Base-by-base conservation (phyloP, 2,888 invertebrate genomes). In the Diarsia rubi region DNA sequence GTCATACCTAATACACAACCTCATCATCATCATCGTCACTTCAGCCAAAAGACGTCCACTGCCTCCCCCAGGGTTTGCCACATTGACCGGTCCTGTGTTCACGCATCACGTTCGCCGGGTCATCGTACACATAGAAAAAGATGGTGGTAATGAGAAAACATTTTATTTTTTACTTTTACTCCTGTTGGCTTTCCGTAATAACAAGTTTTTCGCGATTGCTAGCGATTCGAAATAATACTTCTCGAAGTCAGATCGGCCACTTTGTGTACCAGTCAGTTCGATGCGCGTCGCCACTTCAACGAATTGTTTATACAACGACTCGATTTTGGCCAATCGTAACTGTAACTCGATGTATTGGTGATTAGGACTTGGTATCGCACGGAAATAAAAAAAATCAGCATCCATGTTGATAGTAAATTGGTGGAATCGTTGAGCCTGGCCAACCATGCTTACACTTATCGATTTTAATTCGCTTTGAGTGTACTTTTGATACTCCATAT, bases 401-500 rank as follows among this genome's bases (percentile, higher is more conserved):
- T n/a, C n/a, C n/a, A n/a, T n/a, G n/a, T n/a, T n/a, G n/a, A n/a
- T 37, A 37, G 37, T 6, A 27, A 57, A 57, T 2, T 8, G 8
- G 3, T 0, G 0, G 27, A 57, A 57, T 27, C 8, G 27, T 1
- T 1, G 0, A 16, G 27, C 27, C 16, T 27, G 57, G 1, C 8
- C 8, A 8, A 16, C 2, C 3, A 57, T 3, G 27, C 27, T 57
- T 3, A 0, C 0, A 3, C 3, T 3, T 27, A 21, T 8, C 1
- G 0, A 14, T 1, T 0, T 0, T 57, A 57, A 27, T 57, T 57
- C 6, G 1, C 0, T 0, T 16, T 0, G 0, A 19, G 1, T 27
- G 27, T 57, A 27, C 8, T 27, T 1, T 57, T 27, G 8, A 27
- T 57, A 27, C 16, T 16, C 27, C 57, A 57, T 57, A 16, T 19